phyloP scores from a whole-genome alignment of 2,113 vertebrate genomes.

The Perognathus longimembris region DNA sequence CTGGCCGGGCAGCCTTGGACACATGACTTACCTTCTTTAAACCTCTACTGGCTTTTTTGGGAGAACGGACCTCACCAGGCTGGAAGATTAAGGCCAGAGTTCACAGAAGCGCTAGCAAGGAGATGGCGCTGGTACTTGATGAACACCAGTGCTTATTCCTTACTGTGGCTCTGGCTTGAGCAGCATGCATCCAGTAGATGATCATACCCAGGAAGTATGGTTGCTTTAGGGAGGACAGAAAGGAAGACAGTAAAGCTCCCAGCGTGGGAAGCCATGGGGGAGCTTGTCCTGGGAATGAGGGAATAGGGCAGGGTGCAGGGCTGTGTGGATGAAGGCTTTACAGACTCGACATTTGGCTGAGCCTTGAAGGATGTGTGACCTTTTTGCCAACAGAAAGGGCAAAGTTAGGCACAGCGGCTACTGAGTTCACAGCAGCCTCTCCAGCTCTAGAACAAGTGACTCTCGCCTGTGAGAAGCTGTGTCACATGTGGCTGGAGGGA shows the following conservation, averaged over 20 bases:
- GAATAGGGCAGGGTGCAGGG: background rate
- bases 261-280: background rate
- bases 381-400: background rate
- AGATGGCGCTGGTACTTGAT: too few relatives aligned
- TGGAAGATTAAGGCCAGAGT: background rate
- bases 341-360: background rate
- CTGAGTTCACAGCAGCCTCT: background rate
- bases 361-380: background rate
- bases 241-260: background rate
- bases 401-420: background rate
- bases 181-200: background rate
- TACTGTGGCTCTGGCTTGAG: background rate
- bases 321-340: slow-evolving; percentile 25
- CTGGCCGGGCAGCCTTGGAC: background rate
- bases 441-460: background rate
- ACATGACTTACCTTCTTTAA: background rate
- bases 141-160: background rate
- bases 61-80: background rate
- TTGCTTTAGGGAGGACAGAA: background rate
- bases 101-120: background rate
- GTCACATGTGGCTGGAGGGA: background rate
- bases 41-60: slow-evolving; percentile 23
- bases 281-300: background rate
- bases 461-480: too few relatives aligned
- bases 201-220: background rate